Conservation (phyloP, 2,113 vertebrate species). For the Zonotrichia leucophrys region DNA sequence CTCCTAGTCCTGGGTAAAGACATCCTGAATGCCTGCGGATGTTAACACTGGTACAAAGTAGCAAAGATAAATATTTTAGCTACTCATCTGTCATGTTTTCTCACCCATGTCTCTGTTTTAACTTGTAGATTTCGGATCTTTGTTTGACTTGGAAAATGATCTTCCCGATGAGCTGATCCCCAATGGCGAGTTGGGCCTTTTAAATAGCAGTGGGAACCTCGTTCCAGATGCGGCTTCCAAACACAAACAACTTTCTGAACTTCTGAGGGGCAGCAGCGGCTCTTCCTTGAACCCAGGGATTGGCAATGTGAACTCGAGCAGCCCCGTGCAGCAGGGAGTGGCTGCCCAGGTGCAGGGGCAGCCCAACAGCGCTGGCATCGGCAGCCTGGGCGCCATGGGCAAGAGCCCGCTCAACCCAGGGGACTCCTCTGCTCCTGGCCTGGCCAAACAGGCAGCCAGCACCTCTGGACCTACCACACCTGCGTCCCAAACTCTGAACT, state of each 20-base stretch:
- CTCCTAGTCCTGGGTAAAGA: background rate
- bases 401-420: conserved; percentile 88
- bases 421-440: conserved; percentile 70
- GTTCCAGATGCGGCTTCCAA: conserved; percentile 93
- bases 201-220: conserved; percentile 83
- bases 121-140: conserved; percentile 90
- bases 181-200: conserved; percentile 89
- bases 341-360: conserved; percentile 79
- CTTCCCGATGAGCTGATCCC: conserved; percentile 97
- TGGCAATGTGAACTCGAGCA: conserved; percentile 82
- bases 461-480: conserved; percentile 76
- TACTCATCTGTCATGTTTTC: background rate
- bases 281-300: conserved; percentile 80
- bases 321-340: conserved; percentile 84
- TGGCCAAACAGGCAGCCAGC: conserved; percentile 77
- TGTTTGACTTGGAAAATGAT: conserved; percentile 97
- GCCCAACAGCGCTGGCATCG: conserved; percentile 74
- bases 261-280: conserved; percentile 87
- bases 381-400: conserved; percentile 79
- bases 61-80: background rate
- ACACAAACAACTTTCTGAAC: conserved; percentile 96
- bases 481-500: conserved; percentile 82
- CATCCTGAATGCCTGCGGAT: background rate
- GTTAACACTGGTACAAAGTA: background rate
- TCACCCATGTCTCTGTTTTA: conserved; percentile 68